phyloP scores from a whole-genome alignment of 2,797 vertebrate species.

The Lutjanus campechanus region DNA sequence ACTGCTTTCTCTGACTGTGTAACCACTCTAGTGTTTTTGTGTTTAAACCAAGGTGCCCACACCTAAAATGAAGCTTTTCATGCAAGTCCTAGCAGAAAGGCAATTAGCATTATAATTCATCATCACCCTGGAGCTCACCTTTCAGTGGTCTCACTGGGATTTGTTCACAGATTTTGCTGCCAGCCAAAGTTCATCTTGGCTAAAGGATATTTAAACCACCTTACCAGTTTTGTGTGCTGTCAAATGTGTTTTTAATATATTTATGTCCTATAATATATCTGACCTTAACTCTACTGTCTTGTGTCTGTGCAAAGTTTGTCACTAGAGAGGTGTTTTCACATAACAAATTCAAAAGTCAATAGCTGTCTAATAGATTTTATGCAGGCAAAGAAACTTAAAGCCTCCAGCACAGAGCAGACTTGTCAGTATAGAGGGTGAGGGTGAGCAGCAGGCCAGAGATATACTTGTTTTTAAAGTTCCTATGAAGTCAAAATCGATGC shows the following conservation, averaged over 20 bases:
- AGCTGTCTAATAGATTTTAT: no score
- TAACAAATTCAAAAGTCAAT: no score
- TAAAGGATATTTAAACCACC: neutral
- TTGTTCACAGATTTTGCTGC: neutral
- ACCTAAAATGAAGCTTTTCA: constrained; percentile 14
- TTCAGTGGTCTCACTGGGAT: constrained; percentile 6
- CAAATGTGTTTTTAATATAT: neutral
- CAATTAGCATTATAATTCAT: constrained; percentile 19
- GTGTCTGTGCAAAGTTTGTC: no score
- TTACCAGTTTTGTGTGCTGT: neutral
- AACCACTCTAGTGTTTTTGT: neutral
- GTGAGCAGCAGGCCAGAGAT: no score
- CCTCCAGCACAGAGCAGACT: no score
- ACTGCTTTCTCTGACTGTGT: neutral
- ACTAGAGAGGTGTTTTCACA: no score
- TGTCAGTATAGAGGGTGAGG: no score
- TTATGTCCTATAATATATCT: no score
- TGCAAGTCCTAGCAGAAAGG: neutral
- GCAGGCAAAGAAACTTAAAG: no score
- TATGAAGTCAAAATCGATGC: no score
- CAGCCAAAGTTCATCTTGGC: neutral
- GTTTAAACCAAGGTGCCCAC: neutral
- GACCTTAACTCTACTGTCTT: no score
- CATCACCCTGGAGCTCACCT: constrained; percentile 8
- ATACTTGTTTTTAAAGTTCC: no score